These are phyloP conservation scores for Aleadryas rufinucha DNA, from an alignment of 2,113 vertebrate genomes.

Conservation along the genomic window DNA sequence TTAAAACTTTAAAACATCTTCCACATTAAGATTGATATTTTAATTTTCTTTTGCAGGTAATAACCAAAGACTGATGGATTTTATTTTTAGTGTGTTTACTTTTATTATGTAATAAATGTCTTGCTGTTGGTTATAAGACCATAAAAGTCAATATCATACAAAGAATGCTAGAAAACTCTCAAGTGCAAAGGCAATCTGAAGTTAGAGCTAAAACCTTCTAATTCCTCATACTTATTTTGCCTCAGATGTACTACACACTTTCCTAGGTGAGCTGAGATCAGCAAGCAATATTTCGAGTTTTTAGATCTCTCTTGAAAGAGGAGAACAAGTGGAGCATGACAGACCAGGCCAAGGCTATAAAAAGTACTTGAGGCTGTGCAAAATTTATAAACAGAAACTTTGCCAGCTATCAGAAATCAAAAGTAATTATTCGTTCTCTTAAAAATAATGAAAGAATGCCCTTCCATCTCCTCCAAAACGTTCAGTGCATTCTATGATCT, in stretches of 20 bases:
- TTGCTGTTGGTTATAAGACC: conserved; percentile 24
- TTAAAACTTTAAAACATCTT: conserved; percentile 40
- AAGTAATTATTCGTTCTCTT: background rate
- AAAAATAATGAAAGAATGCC: background rate
- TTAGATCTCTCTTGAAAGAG: background rate
- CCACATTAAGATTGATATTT: conserved; percentile 63
- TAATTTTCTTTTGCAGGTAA: conserved; percentile 68
- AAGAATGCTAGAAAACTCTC: conserved; percentile 34
- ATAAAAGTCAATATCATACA: conserved; percentile 59
- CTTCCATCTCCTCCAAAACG: background rate
- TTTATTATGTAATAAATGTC: conserved; percentile 65
- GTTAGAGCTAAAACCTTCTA: background rate
- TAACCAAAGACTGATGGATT: conserved; percentile 68
- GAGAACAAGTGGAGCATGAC: background rate
- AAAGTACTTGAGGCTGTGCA: background rate
- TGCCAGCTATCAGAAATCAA: background rate
- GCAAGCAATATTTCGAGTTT: background rate
- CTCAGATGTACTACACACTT: background rate
- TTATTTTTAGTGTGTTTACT: conserved; percentile 63
- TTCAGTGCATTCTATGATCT: background rate
- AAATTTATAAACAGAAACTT: background rate
- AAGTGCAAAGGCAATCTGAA: conserved; percentile 1
- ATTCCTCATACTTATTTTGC: background rate
- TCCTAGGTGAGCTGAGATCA: background rate
- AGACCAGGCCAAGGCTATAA: background rate